Conservation (phyloP, 2,113 vertebrate species). For the Antigone vipio region DNA sequence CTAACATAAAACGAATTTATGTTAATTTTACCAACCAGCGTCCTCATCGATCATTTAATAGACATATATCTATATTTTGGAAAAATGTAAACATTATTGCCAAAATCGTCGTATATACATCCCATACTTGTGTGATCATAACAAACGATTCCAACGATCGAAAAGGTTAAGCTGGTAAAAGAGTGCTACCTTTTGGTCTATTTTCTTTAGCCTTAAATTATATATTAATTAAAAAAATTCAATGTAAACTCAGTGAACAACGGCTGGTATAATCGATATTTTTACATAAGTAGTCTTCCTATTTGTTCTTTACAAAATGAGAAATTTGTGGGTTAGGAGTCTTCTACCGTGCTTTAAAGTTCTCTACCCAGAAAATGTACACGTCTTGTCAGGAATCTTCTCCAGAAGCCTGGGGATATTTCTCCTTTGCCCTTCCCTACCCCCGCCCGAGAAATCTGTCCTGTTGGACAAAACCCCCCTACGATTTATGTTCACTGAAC, state of each 20-base stretch:
- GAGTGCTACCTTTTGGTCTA: conserved; percentile 79
- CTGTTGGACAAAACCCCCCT: background rate
- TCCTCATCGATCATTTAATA: conserved; percentile 82
- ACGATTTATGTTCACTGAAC: conserved; percentile 61
- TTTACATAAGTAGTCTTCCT: conserved; percentile 76
- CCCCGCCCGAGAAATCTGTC: conserved; percentile 32
- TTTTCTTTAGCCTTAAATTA: conserved; percentile 79
- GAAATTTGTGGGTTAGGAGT: conserved; percentile 31
- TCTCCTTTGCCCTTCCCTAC: conserved; percentile 13
- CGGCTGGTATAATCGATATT: conserved; percentile 71
- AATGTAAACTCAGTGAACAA: conserved; percentile 77
- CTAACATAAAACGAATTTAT: conserved; percentile 86
- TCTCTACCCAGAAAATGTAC: conserved; percentile 58
- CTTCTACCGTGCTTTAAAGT: conserved; percentile 58
- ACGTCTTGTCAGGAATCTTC: conserved; percentile 43
- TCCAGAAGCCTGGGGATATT: conserved; percentile 43
- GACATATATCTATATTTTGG: conserved; percentile 64
- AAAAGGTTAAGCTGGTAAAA: conserved; percentile 77
- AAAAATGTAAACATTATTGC: conserved; percentile 85
- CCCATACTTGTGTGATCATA: conserved; percentile 62
- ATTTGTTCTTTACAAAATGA: conserved; percentile 51
- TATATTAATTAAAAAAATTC: conserved; percentile 78
- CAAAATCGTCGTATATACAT: conserved; percentile 75
- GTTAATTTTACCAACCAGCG: conserved; percentile 86
- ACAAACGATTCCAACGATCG: conserved; percentile 69